Evolutionary conservation across 2,797 vertebrate species (phyloP).

Genomic region (Sebastes hubbsi): DNA sequence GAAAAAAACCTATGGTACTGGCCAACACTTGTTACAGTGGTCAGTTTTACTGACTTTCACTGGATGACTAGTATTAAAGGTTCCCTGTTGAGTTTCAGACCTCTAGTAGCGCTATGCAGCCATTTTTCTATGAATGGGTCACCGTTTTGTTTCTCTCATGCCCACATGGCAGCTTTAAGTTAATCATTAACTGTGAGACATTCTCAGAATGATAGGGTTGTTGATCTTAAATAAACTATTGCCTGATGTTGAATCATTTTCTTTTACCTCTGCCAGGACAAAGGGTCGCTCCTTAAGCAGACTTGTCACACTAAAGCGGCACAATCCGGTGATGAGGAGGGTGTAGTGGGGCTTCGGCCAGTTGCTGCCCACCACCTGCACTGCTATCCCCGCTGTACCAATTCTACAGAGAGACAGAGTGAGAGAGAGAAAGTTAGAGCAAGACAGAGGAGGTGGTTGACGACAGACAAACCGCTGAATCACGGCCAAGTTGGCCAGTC

Average conservation of each 20-base stretch:
- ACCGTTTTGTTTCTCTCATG: not conserved
- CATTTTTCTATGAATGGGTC: not conserved
- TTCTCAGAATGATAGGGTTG: too few species aligned
- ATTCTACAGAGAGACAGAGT: constrained; percentile 78
- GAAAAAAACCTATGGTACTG: not conserved
- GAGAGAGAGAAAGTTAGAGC: not conserved
- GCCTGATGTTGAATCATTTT: not conserved
- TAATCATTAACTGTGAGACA: not conserved
- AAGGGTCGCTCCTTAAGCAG: constrained; percentile 92
- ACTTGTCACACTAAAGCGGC: constrained; percentile 89
- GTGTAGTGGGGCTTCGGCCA: constrained; percentile 99
- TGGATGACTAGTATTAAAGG: not conserved
- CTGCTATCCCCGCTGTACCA: constrained; percentile 91
- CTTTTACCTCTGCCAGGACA: constrained; percentile 84
- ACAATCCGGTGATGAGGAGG: constrained; percentile 93
- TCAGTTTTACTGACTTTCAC: not conserved
- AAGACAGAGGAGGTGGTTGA: not conserved
- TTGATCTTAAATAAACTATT: not conserved
- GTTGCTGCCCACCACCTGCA: constrained; percentile 98
- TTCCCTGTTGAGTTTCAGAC: not conserved
- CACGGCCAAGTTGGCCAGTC: not conserved
- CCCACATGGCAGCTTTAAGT: not conserved
- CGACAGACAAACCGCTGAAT: not conserved
- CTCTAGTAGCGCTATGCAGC: not conserved
- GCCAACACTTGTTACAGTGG: not conserved